A percentile compares a stretch with the other conserved stretches of the same genome.
phyloP scores from a whole-genome alignment of 1,140 invertebrate species.

The Atta colombica region DNA sequence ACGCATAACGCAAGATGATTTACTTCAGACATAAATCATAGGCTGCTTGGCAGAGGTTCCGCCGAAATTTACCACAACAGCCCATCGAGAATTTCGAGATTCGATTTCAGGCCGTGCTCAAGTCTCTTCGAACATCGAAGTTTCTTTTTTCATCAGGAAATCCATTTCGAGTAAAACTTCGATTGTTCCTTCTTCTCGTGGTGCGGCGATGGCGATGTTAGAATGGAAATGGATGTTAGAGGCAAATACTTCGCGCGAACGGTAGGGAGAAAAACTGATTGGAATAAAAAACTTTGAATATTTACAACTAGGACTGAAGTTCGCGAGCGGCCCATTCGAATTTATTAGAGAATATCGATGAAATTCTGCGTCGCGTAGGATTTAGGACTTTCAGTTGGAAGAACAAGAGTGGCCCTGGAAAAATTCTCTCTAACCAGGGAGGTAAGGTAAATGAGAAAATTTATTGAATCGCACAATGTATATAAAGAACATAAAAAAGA shows the following conservation, averaged over 20 bases:
- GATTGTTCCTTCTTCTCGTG: slow-evolving; percentile 63
- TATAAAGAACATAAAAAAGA: neutral
- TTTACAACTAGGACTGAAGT: slow-evolving; percentile 70
- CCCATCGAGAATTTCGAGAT: slow-evolving; percentile 65
- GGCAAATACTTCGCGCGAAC: neutral
- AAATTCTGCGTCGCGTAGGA: slow-evolving; percentile 64
- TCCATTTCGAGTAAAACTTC: slow-evolving; percentile 70
- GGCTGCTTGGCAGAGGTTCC: slow-evolving; percentile 3
- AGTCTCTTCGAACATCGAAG: slow-evolving; percentile 48
- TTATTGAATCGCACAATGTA: slow-evolving; percentile 53
- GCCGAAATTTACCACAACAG: slow-evolving; percentile 45
- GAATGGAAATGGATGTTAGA: slow-evolving; percentile 29
- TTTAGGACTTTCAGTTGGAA: slow-evolving; percentile 51
- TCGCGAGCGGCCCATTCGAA: slow-evolving; percentile 68
- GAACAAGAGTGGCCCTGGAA: slow-evolving; percentile 31
- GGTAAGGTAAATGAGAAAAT: slow-evolving; percentile 14
- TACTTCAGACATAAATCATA: slow-evolving; percentile 70
- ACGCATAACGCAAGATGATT: slow-evolving; percentile 68
- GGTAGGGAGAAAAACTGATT: slow-evolving; percentile 63
- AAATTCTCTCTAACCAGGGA: slow-evolving; percentile 18
- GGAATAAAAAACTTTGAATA: slow-evolving; percentile 77
- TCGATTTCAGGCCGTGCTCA: slow-evolving; percentile 58
- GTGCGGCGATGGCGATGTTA: slow-evolving; percentile 39
- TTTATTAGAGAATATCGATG: slow-evolving; percentile 78
- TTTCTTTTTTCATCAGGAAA: slow-evolving; percentile 50